phyloP scores from a whole-genome alignment of 2,888 invertebrate genomes.

The Leptothorax acervorum region DNA sequence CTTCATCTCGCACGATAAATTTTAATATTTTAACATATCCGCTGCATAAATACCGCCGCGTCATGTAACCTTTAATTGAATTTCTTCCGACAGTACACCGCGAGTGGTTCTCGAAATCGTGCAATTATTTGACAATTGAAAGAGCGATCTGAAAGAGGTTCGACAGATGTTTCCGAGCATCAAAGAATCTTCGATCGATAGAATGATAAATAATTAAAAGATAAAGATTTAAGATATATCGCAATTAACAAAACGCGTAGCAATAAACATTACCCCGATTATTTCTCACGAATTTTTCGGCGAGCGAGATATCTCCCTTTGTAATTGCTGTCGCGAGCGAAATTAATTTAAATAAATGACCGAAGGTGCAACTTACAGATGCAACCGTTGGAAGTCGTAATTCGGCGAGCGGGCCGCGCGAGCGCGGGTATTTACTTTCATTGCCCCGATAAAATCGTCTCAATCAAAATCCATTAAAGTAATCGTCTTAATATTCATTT shows the following conservation, averaged over 20 bases:
- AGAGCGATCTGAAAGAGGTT: not conserved
- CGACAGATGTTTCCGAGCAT: not conserved
- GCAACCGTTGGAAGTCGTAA: slow-evolving; percentile 37
- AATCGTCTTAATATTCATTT: slow-evolving; percentile 55
- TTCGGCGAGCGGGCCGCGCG: slow-evolving; percentile 10
- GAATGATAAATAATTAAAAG: not conserved
- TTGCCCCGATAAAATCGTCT: slow-evolving; percentile 44
- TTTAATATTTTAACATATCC: slow-evolving; percentile 31
- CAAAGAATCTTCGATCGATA: not conserved
- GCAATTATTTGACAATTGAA: not conserved
- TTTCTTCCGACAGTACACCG: not conserved
- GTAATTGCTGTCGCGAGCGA: slow-evolving; percentile 14
- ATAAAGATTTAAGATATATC: slow-evolving; percentile 15
- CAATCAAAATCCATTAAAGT: slow-evolving; percentile 55
- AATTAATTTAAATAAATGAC: slow-evolving; percentile 48
- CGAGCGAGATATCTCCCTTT: slow-evolving; percentile 17
- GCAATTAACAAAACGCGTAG: slow-evolving; percentile 23
- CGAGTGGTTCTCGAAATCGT: not conserved
- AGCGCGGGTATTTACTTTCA: slow-evolving; percentile 48
- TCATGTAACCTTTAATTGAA: slow-evolving; percentile 39
- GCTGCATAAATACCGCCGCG: not conserved
- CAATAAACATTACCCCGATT: slow-evolving; percentile 6
- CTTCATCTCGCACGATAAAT: slow-evolving; percentile 8
- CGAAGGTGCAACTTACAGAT: slow-evolving; percentile 40
- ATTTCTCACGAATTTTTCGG: slow-evolving; percentile 25